A percentile compares a stretch with the other conserved stretches of the same genome.
phyloP scores from a whole-genome alignment of 2,113 vertebrate genomes.

The Elephantulus edwardii region DNA sequence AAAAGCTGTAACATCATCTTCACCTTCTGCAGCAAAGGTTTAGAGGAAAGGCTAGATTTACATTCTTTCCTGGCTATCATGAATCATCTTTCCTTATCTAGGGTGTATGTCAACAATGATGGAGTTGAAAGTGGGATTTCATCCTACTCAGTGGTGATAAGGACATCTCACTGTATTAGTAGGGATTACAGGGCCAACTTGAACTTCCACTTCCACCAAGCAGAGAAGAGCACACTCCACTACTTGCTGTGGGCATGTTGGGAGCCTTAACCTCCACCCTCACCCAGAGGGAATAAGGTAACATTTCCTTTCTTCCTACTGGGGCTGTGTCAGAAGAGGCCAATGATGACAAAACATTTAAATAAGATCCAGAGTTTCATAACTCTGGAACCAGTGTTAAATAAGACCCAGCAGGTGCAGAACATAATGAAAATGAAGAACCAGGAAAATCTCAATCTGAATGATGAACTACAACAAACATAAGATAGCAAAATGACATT shows the following conservation, averaged over 20 bases:
- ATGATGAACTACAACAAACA: background rate
- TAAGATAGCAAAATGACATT: background rate
- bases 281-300: background rate
- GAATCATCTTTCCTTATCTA: background rate
- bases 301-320: background rate
- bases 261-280: background rate
- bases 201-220: background rate
- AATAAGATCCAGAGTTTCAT: background rate
- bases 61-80: background rate
- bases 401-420: background rate
- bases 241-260: background rate
- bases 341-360: background rate
- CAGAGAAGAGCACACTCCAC: background rate
- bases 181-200: background rate
- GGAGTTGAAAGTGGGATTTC: background rate
- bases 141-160: background rate
- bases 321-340: background rate
- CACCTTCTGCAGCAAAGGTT: background rate
- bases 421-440: background rate
- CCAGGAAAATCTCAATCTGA: conserved; percentile 4
- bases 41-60: background rate
- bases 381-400: background rate
- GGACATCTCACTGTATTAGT: background rate
- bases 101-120: background rate
- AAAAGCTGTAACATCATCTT: background rate